Evolutionary conservation across 2,888 invertebrate genomes (phyloP).

Genomic region (Heliconius hortense): DNA sequence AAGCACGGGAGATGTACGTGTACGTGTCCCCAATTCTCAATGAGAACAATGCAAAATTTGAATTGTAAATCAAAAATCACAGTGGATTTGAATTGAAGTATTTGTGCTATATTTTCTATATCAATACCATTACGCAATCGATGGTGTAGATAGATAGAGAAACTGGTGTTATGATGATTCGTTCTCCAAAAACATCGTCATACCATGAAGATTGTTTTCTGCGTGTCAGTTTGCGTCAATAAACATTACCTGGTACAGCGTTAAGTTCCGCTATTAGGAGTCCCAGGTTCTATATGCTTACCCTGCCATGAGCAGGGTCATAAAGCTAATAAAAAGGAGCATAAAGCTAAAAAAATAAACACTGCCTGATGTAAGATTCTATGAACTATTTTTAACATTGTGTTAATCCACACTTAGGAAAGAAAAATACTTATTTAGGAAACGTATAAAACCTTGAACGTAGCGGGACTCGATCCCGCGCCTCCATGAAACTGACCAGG

Average conservation of each 20-base stretch:
- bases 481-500: too few species aligned
- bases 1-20: not conserved
- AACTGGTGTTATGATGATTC: not conserved
- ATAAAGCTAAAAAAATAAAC: not conserved
- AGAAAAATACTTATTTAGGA: too few species aligned
- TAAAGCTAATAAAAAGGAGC: not conserved
- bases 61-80: conserved; percentile 14
- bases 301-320: not conserved
- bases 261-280: not conserved
- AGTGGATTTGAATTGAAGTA: not conserved
- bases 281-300: not conserved
- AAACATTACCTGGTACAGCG: too few species aligned
- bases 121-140: not conserved
- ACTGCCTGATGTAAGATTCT: not conserved
- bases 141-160: not conserved
- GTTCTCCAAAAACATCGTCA: not conserved
- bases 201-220: not conserved
- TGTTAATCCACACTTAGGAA: too few species aligned
- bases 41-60: conserved; percentile 15
- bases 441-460: too few species aligned
- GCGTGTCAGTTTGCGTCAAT: too few species aligned
- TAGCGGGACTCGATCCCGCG: too few species aligned
- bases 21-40: conserved; percentile 7
- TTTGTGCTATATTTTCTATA: not conserved
- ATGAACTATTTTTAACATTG: not conserved